Base-by-base conservation (phyloP, 1,140 invertebrate genomes). In the Drosophila parvula region DNA sequence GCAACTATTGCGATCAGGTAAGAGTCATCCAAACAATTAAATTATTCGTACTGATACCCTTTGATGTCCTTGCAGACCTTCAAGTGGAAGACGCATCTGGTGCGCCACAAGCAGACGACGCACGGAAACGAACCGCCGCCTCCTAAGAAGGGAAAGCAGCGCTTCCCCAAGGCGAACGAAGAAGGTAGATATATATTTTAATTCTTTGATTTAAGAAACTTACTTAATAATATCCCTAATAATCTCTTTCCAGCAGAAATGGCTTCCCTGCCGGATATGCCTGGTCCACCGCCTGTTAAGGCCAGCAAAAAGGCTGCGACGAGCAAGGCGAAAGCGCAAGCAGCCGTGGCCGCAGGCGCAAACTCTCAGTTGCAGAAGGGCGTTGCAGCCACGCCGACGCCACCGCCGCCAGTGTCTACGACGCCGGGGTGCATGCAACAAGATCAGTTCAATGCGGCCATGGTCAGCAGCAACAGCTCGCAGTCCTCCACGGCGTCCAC, bases 1-100 rank as follows among this genome's bases (percentile, higher is more conserved):
- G 97, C 91, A 95, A 95, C 70, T 95, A 97, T 45, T 97, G 97
- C 82, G 89, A 91, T 79, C 91, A 92, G 81, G 91, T 92, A 44
- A 27, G 51, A 14, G 10, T 34, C 14, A 5, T 12, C 0, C 2
- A 32, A 32, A 12, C 7, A 0, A 7, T 51, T 51, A 0, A 32
- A 0, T 7, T 4, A 32, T 16, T 8, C 16, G 3, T 18, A 5
- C 7, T 69, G 14, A 22, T 32, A 40, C 32, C 9, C 14, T n/a
- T 9, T 41, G 6, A 22, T 11, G 9, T 22, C 9, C 55, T 11
- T 16, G 1, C 44, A 92, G 91, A 92, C 91, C 8, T 92, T 92
- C 51, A 92, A 92, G 53, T 92, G 91, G 91, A 92, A 92, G 53
- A 92, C 91, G 12, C 91, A 92, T 79, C 65, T 92, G 34, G 91